These are phyloP conservation scores for Nephrotoma guestfalica DNA, from an alignment of 2,888 invertebrate species.

Conservation along the genomic window DNA sequence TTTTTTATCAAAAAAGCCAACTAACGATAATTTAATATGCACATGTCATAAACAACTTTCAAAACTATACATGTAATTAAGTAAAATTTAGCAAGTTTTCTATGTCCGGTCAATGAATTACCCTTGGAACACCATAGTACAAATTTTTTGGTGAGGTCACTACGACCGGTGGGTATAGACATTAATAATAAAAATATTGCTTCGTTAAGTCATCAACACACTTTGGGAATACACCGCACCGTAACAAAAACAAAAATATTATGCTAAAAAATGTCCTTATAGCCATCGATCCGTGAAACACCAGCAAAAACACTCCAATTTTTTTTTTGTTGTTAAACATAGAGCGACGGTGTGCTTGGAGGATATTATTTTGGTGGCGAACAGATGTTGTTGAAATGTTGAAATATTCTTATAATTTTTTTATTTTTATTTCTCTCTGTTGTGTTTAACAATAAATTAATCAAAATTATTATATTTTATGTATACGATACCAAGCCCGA, in stretches of 20 bases:
- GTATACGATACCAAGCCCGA: neutral
- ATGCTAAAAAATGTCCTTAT: neutral
- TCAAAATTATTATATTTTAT: neutral
- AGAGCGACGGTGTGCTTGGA: neutral
- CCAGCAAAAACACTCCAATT: neutral
- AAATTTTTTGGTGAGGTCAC: neutral
- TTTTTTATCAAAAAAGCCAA: neutral
- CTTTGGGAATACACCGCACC: neutral
- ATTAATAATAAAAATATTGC: neutral
- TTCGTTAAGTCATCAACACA: neutral
- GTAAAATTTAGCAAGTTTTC: neutral
- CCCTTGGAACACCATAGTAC: too few relatives aligned
- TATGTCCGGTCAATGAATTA: neutral
- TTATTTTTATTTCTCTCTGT: neutral
- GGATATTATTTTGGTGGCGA: neutral
- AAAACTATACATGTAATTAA: neutral
- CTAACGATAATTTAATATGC: neutral
- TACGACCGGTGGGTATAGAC: neutral
- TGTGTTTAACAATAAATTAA: neutral
- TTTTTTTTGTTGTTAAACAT: neutral
- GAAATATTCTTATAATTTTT: neutral
- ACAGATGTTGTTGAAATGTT: neutral
- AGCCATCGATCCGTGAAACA: neutral
- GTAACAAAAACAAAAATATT: neutral
- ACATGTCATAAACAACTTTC: neutral